Evolutionary conservation across 2,888 invertebrate genomes (phyloP), one percentile per base, ranked within the genome.

Genomic region (Ptychoptera contaminata): DNA sequence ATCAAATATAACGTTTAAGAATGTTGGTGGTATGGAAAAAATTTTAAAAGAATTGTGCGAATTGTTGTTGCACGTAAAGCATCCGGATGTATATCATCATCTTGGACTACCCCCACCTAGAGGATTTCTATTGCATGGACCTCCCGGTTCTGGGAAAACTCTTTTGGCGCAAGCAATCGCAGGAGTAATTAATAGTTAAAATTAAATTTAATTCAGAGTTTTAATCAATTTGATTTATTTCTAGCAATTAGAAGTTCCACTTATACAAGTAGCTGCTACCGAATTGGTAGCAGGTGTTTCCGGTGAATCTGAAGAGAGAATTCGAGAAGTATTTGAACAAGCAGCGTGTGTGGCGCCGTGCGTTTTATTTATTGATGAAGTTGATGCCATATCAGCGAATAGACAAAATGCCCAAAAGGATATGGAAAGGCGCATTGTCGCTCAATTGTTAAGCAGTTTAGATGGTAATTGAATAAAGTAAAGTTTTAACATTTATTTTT

Each of bases 381-480:
- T 98, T 48, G 97, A 98, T 69, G 81, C 91, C n/a, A 83, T 98
- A 39, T 87, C 91, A 31, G 86, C 85, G 6, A 88, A 91, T 60
- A 72, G 93, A 57, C 81, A 90, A 46, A 81, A 81, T 55, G 91
- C 91, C 2, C 86, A 88, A 55, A 83, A 86, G 60, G 94, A 93
- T 57, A 97, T 97, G 96, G 94, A 97, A 60, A 76, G 86, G 49
- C 70, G 97, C 48, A 90, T 98, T 64, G 94, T 97, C 8, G 81
- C 94, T 1, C 96, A 97, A 63, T 65, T 98, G 45, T 68, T 93
- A 32, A 77, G 83, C 11, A 90, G 90, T 55, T 70, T 98, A 57
- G 96, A 98, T 69, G 82, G 23, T 23, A 23, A 23, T n/a, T n/a
- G n/a, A n/a, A n/a, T n/a, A n/a, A n/a, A n/a, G n/a, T n/a, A n/a